Evolutionary conservation across 2,113 vertebrate species (phyloP), one percentile per base, ranked within the genome.

Genomic region (Trogon surrucura): DNA sequence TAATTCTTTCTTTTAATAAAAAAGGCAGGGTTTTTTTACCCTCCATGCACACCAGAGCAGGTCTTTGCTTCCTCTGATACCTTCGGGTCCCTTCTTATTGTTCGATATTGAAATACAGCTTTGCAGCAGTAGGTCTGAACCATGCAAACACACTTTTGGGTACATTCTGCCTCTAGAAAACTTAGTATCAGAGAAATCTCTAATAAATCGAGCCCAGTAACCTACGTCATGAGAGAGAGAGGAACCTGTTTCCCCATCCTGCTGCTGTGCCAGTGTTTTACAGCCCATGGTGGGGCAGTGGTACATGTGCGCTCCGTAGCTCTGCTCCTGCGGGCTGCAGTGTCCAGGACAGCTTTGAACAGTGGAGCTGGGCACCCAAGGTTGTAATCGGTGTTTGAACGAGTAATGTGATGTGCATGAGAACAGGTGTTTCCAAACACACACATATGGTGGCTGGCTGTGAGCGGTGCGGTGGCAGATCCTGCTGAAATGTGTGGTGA

Each of bases 391-490:
- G 13, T 48, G 34, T 67, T 85, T 41, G 57, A 86, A 22, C 16
- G 38, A 60, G 32, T 17, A 44, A 9, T 56, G 51, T 17, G 51
- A 10, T 5, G 13, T 19, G 30, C 15, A 2, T 3, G 53, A n/a
- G n/a, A 85, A 27, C 2, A 6, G 15, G 7, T 32, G 17, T 62
- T 88, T 64, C 38, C 70, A 53, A 56, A 60, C 5, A 1, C 21
- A 1, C 21, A 16, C 3, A 0, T 45, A 9, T 0, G 0, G 7
- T 79, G 70, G 18, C 58, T 91, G 78, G 3, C 65, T 72, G n/a
- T 25, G 54, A 45, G 45, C 1, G 0, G 5, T 25, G 32, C 30
- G 38, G 45, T 75, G 45, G 61, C 38, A 57, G 56, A 50, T 64
- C 21, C 53, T 50, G 26, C n/a, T 70, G n/a, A 64, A 73, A 75